Conservation (phyloP, 2,888 invertebrate species). For the Slavum lentiscoides region DNA sequence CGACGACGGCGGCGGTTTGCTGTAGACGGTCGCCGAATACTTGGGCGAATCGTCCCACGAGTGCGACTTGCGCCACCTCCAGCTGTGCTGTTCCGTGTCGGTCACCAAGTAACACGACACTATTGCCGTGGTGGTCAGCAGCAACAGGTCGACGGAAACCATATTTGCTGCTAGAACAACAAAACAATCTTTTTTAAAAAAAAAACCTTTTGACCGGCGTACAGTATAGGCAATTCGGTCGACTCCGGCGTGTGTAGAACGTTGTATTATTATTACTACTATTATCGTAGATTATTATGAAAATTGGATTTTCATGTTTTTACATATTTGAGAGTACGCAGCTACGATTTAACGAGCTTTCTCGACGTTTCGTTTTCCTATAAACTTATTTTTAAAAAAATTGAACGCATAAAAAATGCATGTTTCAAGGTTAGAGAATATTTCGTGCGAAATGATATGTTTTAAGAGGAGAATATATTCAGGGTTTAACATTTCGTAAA, state of each 20-base stretch:
- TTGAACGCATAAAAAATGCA: too few species aligned
- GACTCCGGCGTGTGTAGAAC: not conserved
- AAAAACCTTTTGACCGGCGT: not conserved
- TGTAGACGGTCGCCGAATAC: not conserved
- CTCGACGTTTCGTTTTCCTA: too few species aligned
- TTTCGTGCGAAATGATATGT: too few species aligned
- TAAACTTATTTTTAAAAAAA: too few species aligned
- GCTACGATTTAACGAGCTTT: too few species aligned
- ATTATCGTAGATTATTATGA: too few species aligned
- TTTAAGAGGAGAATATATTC: too few species aligned
- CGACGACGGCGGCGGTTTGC: not conserved
- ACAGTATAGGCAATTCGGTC: slow-evolving; percentile 26
- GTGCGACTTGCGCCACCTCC: slow-evolving; percentile 34
- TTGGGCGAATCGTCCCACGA: slow-evolving; percentile 14
- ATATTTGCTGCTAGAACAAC: not conserved
- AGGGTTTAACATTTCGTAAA: too few species aligned
- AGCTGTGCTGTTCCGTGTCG: not conserved
- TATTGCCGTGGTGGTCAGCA: not conserved
- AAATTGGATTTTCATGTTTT: too few species aligned
- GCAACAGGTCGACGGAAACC: not conserved
- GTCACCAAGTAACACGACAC: not conserved
- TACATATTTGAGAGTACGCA: too few species aligned
- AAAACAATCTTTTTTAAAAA: not conserved
- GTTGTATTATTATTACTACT: not conserved
- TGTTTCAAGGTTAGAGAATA: too few species aligned